Evolutionary conservation across 1,140 invertebrate genomes (phyloP).

Genomic region (Lycorma delicatula): DNA sequence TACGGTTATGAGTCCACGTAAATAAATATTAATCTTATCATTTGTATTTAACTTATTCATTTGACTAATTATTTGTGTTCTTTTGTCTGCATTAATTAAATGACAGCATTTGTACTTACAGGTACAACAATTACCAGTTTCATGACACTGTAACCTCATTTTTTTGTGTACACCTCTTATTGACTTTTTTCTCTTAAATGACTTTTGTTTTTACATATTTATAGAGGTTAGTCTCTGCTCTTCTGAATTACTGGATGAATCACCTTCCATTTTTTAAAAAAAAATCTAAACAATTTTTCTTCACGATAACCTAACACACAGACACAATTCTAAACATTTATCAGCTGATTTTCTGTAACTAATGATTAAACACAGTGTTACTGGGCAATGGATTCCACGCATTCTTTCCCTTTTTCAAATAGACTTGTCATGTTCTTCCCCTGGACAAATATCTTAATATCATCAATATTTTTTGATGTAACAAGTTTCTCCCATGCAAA

Average conservation of each 20-base stretch:
- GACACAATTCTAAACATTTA: too few relatives aligned
- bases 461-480: slow-evolving; percentile 5
- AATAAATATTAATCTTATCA: slow-evolving; percentile 9
- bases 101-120: slow-evolving; percentile 9
- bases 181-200: too few relatives aligned
- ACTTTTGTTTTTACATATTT: too few relatives aligned
- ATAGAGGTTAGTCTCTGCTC: too few relatives aligned
- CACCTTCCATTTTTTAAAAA: too few relatives aligned
- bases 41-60: slow-evolving; percentile 7
- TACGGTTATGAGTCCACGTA: slow-evolving; percentile 6
- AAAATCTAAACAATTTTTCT: too few relatives aligned
- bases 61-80: slow-evolving; percentile 9
- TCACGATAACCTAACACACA: too few relatives aligned
- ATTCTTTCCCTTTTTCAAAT: slow-evolving; percentile 7
- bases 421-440: slow-evolving; percentile 10
- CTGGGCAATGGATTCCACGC: too few relatives aligned
- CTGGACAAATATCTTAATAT: neutral
- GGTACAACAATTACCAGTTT: slow-evolving; percentile 4
- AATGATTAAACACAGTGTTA: too few relatives aligned
- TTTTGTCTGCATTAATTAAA: neutral
- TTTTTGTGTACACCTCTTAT: too few relatives aligned
- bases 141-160: slow-evolving; percentile 9
- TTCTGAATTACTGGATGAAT: too few relatives aligned
- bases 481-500: slow-evolving; percentile 4
- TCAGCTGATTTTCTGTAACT: too few relatives aligned